These are phyloP conservation scores for Ormyrus labotus DNA, from an alignment of 2,888 invertebrate species.

Conservation along the genomic window DNA sequence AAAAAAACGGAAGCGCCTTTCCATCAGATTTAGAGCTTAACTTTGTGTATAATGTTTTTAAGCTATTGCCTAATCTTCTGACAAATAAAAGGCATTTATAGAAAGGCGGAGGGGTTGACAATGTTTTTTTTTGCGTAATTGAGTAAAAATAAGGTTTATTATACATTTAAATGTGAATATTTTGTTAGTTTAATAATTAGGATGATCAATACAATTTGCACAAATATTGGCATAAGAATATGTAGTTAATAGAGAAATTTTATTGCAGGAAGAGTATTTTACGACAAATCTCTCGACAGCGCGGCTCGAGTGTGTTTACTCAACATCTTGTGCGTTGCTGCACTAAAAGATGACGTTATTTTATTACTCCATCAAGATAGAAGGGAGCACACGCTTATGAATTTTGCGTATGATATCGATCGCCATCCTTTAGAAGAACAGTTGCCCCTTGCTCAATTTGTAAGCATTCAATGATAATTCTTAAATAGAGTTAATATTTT, in stretches of 20 bases:
- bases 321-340: constrained; percentile 85
- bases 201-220: too few relatives aligned
- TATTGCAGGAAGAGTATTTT: constrained; percentile 79
- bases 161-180: too few relatives aligned
- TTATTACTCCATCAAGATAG: constrained; percentile 93
- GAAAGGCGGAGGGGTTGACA: too few relatives aligned
- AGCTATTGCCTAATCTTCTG: too few relatives aligned
- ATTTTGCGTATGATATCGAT: constrained; percentile 89
- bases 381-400: constrained; percentile 91
- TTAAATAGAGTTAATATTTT: too few relatives aligned
- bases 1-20: too few relatives aligned
- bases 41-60: too few relatives aligned
- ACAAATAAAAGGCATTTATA: too few relatives aligned
- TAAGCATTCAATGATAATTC: constrained; percentile 75
- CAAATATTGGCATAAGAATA: not conserved
- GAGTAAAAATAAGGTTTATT: too few relatives aligned
- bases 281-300: constrained; percentile 79
- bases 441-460: constrained; percentile 87
- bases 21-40: too few relatives aligned
- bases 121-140: too few relatives aligned
- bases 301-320: constrained; percentile 82
- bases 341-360: constrained; percentile 92
- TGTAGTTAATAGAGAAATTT: not conserved
- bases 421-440: constrained; percentile 85
- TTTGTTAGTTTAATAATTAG: too few relatives aligned